Evolutionary conservation across 1,140 invertebrate genomes (phyloP), one percentile per base, ranked within the genome.

Genomic region (Nasonia longicornis): DNA sequence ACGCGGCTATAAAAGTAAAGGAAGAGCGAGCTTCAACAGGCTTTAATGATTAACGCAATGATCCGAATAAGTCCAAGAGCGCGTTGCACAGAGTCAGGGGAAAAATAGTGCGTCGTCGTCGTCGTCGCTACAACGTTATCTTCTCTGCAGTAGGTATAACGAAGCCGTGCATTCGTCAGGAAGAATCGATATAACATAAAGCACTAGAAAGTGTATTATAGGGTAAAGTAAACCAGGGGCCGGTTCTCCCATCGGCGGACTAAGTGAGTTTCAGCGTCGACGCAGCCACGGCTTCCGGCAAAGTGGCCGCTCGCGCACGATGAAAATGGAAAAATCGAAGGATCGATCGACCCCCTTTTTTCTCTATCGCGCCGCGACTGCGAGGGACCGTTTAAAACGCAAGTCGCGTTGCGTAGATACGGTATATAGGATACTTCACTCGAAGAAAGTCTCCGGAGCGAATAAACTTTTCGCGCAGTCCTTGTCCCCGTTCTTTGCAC

Each of bases 251-350:
- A 35, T 12, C 38, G 52, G 0, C 20, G 52, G 20, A 6, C 26
- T 67, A 67, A 67, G 66, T 31, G 66, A 67, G 66, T 67, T 67
- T 67, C 66, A 67, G 26, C 66, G 66, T 71, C 69, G 35, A 16
- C 29, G 26, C 67, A 20, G 67, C 29, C 4, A 3, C 26, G 64
- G 64, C 2, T 48, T 48, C 45, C 45, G 45, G 45, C 8, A 3
- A 14, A 48, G 63, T 67, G 7, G 64, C 29, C 64, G 64, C 64
- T 67, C 29, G 12, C 6, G 22, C 14, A 1, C 64, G 64, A 63
- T 63, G 48, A 75, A 69, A 79, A 71, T 63, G 69, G n/a, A 66
- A 76, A 74, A 76, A 64, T 64, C 52, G 58, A 76, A 64, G 74
- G 29, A 76, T 64, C 29, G 52, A 76, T 38, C 58, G 58, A 66